Conservation (phyloP, 2,113 vertebrate genomes). For the Pelvicachromis taeniatus region DNA sequence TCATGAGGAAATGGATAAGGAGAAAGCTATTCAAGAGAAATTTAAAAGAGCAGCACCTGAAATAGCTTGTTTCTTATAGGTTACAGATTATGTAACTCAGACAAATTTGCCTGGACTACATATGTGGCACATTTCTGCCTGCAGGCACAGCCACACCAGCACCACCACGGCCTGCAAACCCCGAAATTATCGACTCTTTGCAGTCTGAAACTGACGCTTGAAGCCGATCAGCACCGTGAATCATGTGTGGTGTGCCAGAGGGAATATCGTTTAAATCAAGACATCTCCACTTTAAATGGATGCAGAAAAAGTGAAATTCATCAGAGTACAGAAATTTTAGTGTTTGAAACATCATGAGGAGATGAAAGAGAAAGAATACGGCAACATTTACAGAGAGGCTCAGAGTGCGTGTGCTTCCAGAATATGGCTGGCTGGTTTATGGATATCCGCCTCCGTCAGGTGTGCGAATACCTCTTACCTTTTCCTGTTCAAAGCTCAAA, state of each 20-base stretch:
- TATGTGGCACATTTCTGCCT: background rate
- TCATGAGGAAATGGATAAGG: background rate
- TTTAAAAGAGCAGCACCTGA: background rate
- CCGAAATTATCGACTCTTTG: background rate
- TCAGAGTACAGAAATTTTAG: background rate
- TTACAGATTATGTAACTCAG: background rate
- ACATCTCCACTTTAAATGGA: too few species aligned
- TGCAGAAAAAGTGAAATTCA: background rate
- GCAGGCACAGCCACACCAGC: background rate
- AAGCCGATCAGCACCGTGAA: background rate
- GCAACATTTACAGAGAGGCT: background rate
- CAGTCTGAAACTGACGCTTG: background rate
- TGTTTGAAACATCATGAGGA: background rate
- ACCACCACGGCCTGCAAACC: background rate
- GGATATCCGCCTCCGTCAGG: constrained; percentile 38
- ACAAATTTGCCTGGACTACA: background rate
- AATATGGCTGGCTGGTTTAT: constrained; percentile 41
- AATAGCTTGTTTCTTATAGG: background rate
- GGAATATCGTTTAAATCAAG: background rate
- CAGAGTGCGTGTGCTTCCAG: background rate
- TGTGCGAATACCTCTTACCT: constrained; percentile 29
- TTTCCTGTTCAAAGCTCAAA: constrained; percentile 70
- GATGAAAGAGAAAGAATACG: background rate
- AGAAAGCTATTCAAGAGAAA: background rate
- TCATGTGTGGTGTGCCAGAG: background rate